Percentiles rank a stretch among this genome's conserved stretches.
phyloP scores from a whole-genome alignment of 2,888 invertebrate genomes.

The Drosophila kuntzei region DNA sequence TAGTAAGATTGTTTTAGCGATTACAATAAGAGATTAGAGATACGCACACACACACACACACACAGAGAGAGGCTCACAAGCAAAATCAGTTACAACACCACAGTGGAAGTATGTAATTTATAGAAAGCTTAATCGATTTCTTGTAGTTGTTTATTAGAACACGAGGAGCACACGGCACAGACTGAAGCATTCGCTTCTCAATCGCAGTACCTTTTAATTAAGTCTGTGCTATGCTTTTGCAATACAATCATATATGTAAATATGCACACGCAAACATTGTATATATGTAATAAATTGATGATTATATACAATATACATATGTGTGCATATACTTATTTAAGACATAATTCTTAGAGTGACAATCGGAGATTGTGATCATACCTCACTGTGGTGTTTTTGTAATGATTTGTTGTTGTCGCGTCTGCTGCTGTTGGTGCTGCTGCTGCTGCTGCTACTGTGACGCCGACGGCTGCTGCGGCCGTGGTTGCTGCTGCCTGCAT shows the following conservation, averaged over 20 bases:
- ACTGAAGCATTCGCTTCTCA: slow-evolving; percentile 53
- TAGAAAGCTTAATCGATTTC: slow-evolving; percentile 18
- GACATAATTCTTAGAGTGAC: slow-evolving; percentile 52
- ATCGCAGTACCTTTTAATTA: slow-evolving; percentile 27
- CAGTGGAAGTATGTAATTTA: slow-evolving; percentile 52
- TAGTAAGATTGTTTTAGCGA: slow-evolving; percentile 35
- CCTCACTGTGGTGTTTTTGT: slow-evolving; percentile 71
- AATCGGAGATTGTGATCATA: slow-evolving; percentile 69
- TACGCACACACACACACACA: slow-evolving; percentile 4
- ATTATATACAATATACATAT: not conserved
- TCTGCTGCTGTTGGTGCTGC: slow-evolving; percentile 42
- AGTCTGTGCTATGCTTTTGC: slow-evolving; percentile 48
- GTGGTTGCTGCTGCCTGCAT: slow-evolving; percentile 58
- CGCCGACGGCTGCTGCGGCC: slow-evolving; percentile 38
- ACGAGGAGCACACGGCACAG: slow-evolving; percentile 70
- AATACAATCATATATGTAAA: slow-evolving; percentile 33
- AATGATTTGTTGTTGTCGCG: slow-evolving; percentile 60
- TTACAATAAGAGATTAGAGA: slow-evolving; percentile 31
- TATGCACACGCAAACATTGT: slow-evolving; percentile 5
- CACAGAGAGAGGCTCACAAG: slow-evolving; percentile 44
- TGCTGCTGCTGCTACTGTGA: slow-evolving; percentile 37
- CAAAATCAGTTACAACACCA: slow-evolving; percentile 73
- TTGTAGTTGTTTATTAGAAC: slow-evolving; percentile 41
- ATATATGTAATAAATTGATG: slow-evolving; percentile 9
- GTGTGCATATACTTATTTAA: slow-evolving; percentile 25